These are phyloP conservation scores for Apodemia duryi DNA, from an alignment of 2,888 invertebrate species.

Conservation along the genomic window DNA sequence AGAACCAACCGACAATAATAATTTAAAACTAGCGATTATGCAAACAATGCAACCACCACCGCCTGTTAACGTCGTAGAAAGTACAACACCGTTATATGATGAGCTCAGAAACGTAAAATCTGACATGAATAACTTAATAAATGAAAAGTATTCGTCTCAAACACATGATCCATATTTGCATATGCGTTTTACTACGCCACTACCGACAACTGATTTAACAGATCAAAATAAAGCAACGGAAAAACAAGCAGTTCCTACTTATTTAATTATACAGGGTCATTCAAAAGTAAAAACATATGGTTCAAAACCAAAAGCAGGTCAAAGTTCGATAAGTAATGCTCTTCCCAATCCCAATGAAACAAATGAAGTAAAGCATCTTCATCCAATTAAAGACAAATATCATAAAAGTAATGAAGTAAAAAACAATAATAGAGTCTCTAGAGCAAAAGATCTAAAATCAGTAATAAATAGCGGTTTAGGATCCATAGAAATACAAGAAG, in stretches of 20 bases:
- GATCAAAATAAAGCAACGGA: conserved; percentile 39
- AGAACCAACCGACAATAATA: conserved; percentile 46
- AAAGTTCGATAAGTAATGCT: conserved; percentile 64
- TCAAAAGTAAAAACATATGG: conserved; percentile 92
- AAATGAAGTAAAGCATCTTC: conserved; percentile 79
- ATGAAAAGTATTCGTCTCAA: conserved; percentile 42
- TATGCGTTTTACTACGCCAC: conserved; percentile 70
- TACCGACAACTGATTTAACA: conserved; percentile 43
- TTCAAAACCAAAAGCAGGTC: conserved; percentile 73
- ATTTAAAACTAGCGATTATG: conserved; percentile 70
- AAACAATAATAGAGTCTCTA: conserved; percentile 46
- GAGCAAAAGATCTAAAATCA: conserved; percentile 58
- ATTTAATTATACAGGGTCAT: conserved; percentile 90
- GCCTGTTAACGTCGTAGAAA: conserved; percentile 44
- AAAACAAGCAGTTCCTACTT: conserved; percentile 82
- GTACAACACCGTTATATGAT: conserved; percentile 38
- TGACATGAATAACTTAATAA: conserved; percentile 40
- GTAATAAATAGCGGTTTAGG: conserved; percentile 63
- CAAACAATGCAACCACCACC: conserved; percentile 82
- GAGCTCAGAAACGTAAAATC: conserved; percentile 47
- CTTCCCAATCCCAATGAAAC: conserved; percentile 72
- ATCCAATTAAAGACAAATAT: conserved; percentile 60
- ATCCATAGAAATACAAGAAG: conserved; percentile 78
- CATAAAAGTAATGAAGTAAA: conserved; percentile 48
- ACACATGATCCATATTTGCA: conserved; percentile 67